phyloP scores from a whole-genome alignment of 2,113 vertebrate species.

The Misgurnus mizolepis region DNA sequence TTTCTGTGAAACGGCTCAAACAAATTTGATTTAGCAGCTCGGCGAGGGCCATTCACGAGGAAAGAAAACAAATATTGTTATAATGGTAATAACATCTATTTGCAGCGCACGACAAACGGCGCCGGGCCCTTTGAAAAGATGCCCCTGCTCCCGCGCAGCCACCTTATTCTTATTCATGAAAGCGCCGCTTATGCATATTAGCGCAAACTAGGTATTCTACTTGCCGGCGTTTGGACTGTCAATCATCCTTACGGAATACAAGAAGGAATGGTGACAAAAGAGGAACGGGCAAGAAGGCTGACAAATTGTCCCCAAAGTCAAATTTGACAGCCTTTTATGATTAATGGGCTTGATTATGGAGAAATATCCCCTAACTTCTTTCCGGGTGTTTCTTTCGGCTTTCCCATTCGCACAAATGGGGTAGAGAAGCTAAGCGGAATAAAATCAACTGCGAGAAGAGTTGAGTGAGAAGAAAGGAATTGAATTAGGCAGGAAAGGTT shows the following conservation, averaged over 20 bases:
- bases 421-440: conserved; percentile 46
- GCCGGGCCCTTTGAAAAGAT: conserved; percentile 67
- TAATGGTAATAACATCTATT: conserved; percentile 83
- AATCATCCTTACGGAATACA: conserved; percentile 79
- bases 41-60: conserved; percentile 61
- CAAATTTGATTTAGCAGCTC: conserved; percentile 79
- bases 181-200: conserved; percentile 78
- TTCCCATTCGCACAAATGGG: conserved; percentile 33
- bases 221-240: conserved; percentile 73
- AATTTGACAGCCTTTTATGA: conserved; percentile 83
- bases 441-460: conserved; percentile 37
- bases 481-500: conserved; percentile 66
- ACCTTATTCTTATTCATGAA: conserved; percentile 84
- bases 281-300: conserved; percentile 69
- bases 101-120: conserved; percentile 66
- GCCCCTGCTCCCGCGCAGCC: conserved; percentile 58
- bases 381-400: conserved; percentile 67
- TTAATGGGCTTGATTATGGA: conserved; percentile 82
- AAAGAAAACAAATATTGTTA: conserved; percentile 84
- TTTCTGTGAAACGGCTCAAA: conserved; percentile 65
- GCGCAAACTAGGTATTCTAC: conserved; percentile 78
- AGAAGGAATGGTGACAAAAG: conserved; percentile 72
- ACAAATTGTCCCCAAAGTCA: conserved; percentile 86
- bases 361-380: conserved; percentile 73
- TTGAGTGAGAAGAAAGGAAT: conserved; percentile 52